A percentile compares a stretch with the other conserved stretches of the same genome.
Evolutionary conservation across 2,888 invertebrate genomes (phyloP).

Genomic region (Brenthis hecate): DNA sequence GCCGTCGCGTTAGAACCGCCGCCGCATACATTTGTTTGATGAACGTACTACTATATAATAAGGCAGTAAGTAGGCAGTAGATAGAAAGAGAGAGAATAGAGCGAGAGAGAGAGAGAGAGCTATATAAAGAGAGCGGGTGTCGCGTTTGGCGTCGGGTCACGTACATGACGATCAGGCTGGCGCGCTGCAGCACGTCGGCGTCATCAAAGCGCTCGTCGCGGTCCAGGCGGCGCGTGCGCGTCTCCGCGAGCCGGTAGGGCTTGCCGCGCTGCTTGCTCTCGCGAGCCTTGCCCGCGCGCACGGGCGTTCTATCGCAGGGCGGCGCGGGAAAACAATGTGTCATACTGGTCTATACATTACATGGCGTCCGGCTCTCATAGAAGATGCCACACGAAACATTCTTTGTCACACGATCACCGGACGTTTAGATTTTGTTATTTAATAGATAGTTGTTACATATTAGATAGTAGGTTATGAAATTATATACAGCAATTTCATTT

Average conservation of each 20-base stretch:
- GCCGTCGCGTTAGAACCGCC: no score
- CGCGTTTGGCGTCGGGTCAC: conserved; percentile 56
- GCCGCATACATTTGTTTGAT: conserved; percentile 28
- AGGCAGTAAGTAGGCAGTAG: conserved; percentile 13
- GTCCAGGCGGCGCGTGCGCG: conserved; percentile 73
- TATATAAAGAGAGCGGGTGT: conserved; percentile 19
- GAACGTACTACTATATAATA: conserved; percentile 21
- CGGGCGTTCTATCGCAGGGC: background rate
- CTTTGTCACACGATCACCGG: background rate
- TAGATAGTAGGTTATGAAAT: background rate
- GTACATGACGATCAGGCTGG: conserved; percentile 94
- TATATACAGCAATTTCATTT: background rate
- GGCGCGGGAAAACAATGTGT: conserved; percentile 49
- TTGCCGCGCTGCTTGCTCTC: conserved; percentile 63
- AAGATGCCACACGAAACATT: background rate
- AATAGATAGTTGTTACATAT: background rate
- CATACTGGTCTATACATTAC: background rate
- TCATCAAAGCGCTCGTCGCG: conserved; percentile 87
- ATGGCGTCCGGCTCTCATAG: conserved; percentile 2
- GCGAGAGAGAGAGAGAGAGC: no score
- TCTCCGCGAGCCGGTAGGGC: conserved; percentile 74
- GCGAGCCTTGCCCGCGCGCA: background rate
- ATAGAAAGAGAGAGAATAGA: no score
- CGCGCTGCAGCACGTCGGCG: conserved; percentile 91
- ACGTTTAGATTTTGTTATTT: background rate